Base-by-base conservation (phyloP, 2,888 invertebrate species). In the Podotricha telesiphe region DNA sequence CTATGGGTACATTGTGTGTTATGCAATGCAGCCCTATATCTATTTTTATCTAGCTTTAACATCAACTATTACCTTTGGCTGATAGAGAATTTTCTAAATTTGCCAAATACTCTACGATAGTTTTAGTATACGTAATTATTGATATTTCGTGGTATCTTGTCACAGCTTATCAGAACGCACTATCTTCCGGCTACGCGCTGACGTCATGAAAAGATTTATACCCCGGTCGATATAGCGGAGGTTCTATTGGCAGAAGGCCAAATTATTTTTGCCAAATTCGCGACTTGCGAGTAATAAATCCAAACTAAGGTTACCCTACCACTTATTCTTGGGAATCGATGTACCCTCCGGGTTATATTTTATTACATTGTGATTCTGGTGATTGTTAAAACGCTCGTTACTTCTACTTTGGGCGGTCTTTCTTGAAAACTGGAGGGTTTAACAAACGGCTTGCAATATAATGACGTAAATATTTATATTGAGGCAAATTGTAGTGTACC, bases 201-300 rank as follows among this genome's bases (percentile, higher is more conserved):
- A 69, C 69, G 61, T 70, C 64, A 67, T 34, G 10, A 13, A 28
- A 63, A 72, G 70, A 70, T 68, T 70, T 68, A 72, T 56, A 65
- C 62, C 11, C 51, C 20, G 70, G 47, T 70, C 67, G 61, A 71
- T 71, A 69, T 67, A 69, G 47, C 45, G 61, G 45, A 67, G 68
- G 68, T 51, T 75, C 78, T 75, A 73, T 78, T 86, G 87, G 87
- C 83, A 40, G 6, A 40, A n/a, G 17, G 80, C 84, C 85, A 83
- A 82, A 81, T 80, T 80, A 84, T 88, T 88, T 86, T 86, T 86
- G 87, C 83, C 85, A 86, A 86, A 86, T 86, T 86, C 80, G 74
- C 80, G 76, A 80, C 76, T 83, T 78, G 76, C 74, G 75, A 80
- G 80, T 73, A 81, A 86, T 86, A 85, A 85, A 88, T 86, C 81